Conservation (phyloP, 2,113 vertebrate genomes). For the Lethenteron reissneri region DNA sequence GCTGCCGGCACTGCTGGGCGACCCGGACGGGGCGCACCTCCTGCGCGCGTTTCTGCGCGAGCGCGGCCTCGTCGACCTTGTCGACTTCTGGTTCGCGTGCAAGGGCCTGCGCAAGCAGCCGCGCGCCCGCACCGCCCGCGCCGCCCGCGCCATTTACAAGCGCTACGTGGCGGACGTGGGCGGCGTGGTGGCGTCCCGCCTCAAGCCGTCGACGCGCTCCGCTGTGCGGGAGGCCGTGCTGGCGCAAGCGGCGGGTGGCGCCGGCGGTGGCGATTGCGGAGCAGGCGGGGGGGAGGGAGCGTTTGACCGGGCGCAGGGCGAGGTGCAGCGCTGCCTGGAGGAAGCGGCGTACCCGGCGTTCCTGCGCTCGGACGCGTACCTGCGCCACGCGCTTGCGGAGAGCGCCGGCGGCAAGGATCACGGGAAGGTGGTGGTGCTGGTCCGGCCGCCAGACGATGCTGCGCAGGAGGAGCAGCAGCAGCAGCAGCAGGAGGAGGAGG, state of each 20-base stretch:
- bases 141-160: constrained; percentile 80
- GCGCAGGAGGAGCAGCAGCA: too few species aligned
- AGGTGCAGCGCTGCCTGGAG: constrained; percentile 79
- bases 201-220: constrained; percentile 78
- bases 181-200: constrained; percentile 67
- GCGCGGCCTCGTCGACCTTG: constrained; percentile 60
- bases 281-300: constrained; percentile 34
- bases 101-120: constrained; percentile 82
- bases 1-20: constrained; percentile 72
- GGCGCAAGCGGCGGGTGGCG: constrained; percentile 52
- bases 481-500: too few species aligned
- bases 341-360: constrained; percentile 86
- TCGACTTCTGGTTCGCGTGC: constrained; percentile 98
- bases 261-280: too few species aligned
- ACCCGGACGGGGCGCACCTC: constrained; percentile 78
- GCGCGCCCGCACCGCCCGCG: constrained; percentile 57
- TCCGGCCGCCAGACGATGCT: too few species aligned
- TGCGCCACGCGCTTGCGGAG: constrained; percentile 62
- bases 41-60: constrained; percentile 78
- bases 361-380: constrained; percentile 83
- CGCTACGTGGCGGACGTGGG: constrained; percentile 75
- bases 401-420: constrained; percentile 25
- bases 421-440: too few species aligned
- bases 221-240: constrained; percentile 81
- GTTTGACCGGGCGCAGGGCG: constrained; percentile 93